Evolutionary conservation across 2,797 vertebrate species (phyloP).

Genomic region (Tenualosa ilisha): DNA sequence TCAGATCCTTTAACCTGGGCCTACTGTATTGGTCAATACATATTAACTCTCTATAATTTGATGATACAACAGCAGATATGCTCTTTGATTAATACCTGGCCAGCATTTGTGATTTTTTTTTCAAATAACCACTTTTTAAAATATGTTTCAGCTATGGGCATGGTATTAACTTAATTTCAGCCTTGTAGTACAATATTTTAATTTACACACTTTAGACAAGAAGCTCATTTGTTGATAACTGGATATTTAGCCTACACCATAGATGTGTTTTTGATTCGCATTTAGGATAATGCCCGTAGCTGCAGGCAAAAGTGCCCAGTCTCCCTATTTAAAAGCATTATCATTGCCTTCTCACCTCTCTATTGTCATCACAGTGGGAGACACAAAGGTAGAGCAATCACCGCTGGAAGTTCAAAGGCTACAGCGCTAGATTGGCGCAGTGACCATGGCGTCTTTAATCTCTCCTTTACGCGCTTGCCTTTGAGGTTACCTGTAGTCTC

Average conservation of each 20-base stretch:
- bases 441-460: conserved; percentile 4
- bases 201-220: neutral
- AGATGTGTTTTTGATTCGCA: neutral
- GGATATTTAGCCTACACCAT: neutral
- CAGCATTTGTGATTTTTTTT: too few species aligned
- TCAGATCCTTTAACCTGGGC: too few species aligned
- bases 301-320: conserved; percentile 3
- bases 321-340: conserved; percentile 15
- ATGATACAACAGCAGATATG: too few species aligned
- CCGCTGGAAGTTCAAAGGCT: conserved; percentile 36
- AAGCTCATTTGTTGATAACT: neutral
- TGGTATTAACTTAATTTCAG: neutral
- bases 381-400: conserved; percentile 27
- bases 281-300: neutral
- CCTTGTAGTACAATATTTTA: neutral
- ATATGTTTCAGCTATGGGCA: neutral
- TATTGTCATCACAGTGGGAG: conserved; percentile 18
- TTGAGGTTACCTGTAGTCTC: neutral
- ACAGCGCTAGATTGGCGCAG: neutral
- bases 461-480: neutral
- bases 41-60: too few species aligned
- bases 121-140: too few species aligned
- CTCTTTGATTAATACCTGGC: too few species aligned
- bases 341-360: conserved; percentile 28
- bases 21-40: too few species aligned